A percentile compares a stretch with the other conserved stretches of the same genome.
These are phyloP conservation scores for Tympanoctomys barrerae DNA, from an alignment of 2,797 vertebrate species.

Conservation along the genomic window DNA sequence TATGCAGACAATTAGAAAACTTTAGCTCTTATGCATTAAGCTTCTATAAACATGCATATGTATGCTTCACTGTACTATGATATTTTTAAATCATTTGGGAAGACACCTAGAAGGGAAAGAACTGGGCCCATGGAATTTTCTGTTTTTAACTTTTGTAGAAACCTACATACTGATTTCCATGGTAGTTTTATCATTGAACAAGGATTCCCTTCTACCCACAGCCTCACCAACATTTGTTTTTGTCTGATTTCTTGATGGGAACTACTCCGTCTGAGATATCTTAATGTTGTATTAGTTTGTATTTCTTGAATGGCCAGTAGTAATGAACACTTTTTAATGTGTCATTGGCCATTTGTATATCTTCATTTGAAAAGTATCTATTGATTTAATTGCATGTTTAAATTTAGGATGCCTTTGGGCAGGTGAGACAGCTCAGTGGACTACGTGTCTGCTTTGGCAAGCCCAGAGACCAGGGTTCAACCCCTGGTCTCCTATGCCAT, in stretches of 20 bases:
- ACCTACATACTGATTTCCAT: background rate
- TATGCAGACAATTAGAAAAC: background rate
- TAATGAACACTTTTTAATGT: background rate
- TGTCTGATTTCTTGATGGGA: background rate
- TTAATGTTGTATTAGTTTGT: background rate
- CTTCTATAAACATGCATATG: background rate
- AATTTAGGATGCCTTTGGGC: too few species aligned
- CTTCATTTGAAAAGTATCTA: too few species aligned
- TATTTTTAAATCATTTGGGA: background rate
- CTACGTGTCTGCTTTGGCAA: too few species aligned
- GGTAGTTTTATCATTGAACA: background rate
- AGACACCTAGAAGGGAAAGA: background rate
- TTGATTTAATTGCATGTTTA: too few species aligned
- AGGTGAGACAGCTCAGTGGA: too few species aligned
- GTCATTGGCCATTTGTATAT: too few species aligned
- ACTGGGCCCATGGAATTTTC: background rate
- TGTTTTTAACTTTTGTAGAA: background rate
- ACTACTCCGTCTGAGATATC: background rate
- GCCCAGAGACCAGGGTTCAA: too few species aligned
- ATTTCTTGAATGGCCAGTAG: background rate
- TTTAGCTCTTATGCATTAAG: background rate
- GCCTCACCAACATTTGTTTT: background rate
- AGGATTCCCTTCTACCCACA: background rate
- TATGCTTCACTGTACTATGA: background rate
- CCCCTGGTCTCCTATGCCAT: too few species aligned